Percentiles rank a stretch among this genome's conserved stretches.
These are phyloP conservation scores for Dallia pectoralis DNA, from an alignment of 2,797 vertebrate genomes.

Conservation along the genomic window DNA sequence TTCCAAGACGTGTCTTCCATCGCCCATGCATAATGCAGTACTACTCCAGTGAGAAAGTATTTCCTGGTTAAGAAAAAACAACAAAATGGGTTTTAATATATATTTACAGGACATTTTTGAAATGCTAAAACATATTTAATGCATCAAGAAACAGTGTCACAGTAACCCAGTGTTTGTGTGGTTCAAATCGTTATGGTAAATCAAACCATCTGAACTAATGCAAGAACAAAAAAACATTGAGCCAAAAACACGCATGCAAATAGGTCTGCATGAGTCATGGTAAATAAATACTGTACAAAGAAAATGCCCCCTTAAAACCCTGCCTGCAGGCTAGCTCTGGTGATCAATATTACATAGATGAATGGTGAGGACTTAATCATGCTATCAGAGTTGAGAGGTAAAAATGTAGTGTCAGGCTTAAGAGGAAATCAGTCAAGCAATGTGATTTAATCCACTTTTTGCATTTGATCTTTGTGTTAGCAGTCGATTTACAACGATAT, in stretches of 20 bases:
- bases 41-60: background rate
- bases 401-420: slow-evolving; percentile 58
- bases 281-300: slow-evolving; percentile 84
- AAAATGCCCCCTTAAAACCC: slow-evolving; percentile 72
- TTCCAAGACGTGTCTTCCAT: slow-evolving; percentile 6
- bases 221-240: slow-evolving; percentile 34
- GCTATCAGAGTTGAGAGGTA: slow-evolving; percentile 56
- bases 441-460: slow-evolving; percentile 29
- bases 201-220: slow-evolving; percentile 50
- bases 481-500: slow-evolving; percentile 39
- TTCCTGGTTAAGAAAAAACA: background rate
- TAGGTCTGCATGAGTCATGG: slow-evolving; percentile 60
- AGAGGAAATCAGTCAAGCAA: slow-evolving; percentile 31
- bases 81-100: slow-evolving; percentile 56
- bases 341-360: slow-evolving; percentile 39
- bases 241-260: slow-evolving; percentile 53
- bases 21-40: background rate
- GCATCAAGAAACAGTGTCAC: slow-evolving; percentile 72
- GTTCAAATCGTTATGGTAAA: slow-evolving; percentile 67
- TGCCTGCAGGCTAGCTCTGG: slow-evolving; percentile 85
- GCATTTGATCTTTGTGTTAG: slow-evolving; percentile 36
- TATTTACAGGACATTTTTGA: slow-evolving; percentile 78
- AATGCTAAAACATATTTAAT: slow-evolving; percentile 69
- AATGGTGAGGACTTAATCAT: slow-evolving; percentile 45
- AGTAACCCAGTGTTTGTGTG: slow-evolving; percentile 73